A percentile compares a stretch with the other conserved stretches of the same genome.
phyloP scores from a whole-genome alignment of 2,797 vertebrate species.

The Crypturellus tataupa region DNA sequence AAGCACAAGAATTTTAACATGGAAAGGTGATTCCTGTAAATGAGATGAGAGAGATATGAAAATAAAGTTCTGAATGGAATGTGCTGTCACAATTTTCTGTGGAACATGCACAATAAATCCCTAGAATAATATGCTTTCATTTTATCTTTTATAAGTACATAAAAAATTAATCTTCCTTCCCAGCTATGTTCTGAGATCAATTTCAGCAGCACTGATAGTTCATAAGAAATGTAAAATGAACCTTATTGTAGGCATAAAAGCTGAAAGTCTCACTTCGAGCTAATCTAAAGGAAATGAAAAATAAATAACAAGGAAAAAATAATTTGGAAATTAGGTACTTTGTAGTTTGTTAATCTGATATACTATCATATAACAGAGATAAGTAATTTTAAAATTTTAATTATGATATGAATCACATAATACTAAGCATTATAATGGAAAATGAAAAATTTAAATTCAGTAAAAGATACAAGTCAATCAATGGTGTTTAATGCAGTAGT shows the following conservation, averaged over 20 bases:
- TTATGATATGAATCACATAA: not conserved
- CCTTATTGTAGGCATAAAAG: constrained; percentile 58
- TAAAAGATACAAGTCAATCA: not conserved
- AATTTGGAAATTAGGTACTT: not conserved
- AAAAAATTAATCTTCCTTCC: constrained; percentile 62
- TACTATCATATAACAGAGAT: not conserved
- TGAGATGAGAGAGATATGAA: not conserved
- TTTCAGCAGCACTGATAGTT: constrained; percentile 39
- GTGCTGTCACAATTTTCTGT: constrained; percentile 32
- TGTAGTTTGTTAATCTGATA: not conserved
- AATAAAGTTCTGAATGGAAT: constrained; percentile 62
- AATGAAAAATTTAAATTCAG: not conserved
- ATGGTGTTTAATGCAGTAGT: not conserved
- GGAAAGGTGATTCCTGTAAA: constrained; percentile 23
- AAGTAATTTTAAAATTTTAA: not conserved
- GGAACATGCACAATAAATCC: constrained; percentile 44
- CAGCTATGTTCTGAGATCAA: constrained; percentile 22
- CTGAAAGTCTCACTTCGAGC: constrained; percentile 27
- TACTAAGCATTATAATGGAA: not conserved
- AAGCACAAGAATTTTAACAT: not conserved
- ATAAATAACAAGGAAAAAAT: not conserved
- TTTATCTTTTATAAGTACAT: constrained; percentile 57
- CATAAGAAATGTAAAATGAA: constrained; percentile 49
- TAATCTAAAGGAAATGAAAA: constrained; percentile 35
- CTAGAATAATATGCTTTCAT: constrained; percentile 56